phyloP scores from a whole-genome alignment of 2,797 vertebrate genomes.

The Oreochromis mossambicus region DNA sequence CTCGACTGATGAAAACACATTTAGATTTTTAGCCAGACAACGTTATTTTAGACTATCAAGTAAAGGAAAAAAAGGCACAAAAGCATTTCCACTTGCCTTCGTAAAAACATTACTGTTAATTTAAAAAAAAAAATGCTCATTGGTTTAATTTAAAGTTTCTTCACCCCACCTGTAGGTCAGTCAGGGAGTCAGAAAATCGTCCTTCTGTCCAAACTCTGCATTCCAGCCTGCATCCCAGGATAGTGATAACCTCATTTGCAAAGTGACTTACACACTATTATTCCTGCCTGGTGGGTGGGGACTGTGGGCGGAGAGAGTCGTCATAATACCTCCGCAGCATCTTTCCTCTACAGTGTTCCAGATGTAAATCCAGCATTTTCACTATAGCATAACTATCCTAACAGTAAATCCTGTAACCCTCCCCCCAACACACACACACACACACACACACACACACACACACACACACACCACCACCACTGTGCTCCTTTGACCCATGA shows the following conservation, averaged over 20 bases:
- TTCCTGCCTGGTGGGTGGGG: conserved; percentile 19
- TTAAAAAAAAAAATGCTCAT: neutral
- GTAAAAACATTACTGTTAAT: neutral
- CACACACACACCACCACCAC: neutral
- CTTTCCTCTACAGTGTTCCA: conserved; percentile 40
- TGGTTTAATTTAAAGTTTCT: neutral
- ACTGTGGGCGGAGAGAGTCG: conserved; percentile 36
- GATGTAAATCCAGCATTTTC: conserved; percentile 41
- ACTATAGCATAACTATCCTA: conserved; percentile 33
- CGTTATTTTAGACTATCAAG: neutral
- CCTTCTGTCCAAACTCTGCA: neutral
- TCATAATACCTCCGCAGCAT: conserved; percentile 47
- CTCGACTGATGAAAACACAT: neutral
- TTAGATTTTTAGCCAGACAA: neutral
- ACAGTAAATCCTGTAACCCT: conserved; percentile 40
- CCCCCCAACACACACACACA: neutral
- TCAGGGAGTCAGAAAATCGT: neutral
- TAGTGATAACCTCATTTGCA: conserved; percentile 32
- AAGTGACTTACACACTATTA: conserved; percentile 20
- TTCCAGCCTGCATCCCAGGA: neutral
- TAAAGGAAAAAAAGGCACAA: neutral
- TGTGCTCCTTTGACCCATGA: conserved; percentile 18
- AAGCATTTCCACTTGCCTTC: neutral
- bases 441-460: neutral
- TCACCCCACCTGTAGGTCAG: neutral